Evolutionary conservation across 2,113 vertebrate genomes (phyloP), one percentile per base, ranked within the genome.

Genomic region (Nycticryphes semicollaris): DNA sequence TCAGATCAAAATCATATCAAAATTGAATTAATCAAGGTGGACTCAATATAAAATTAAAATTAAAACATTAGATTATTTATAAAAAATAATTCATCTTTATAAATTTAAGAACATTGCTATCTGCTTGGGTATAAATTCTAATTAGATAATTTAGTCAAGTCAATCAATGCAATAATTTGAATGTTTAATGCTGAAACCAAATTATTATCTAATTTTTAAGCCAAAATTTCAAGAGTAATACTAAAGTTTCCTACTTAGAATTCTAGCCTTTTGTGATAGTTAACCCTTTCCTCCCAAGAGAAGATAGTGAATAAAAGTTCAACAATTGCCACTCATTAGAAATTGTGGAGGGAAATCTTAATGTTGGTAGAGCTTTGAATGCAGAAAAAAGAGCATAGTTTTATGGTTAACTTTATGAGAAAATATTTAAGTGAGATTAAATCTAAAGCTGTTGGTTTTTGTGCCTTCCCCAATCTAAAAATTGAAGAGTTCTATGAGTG

Each of bases 41-140:
- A 51, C 30, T 89, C 51, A 74, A 83, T 93, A 88, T 62, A 87
- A 76, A 77, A 78, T 97, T 90, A 81, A 84, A 94, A 86, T 89
- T 78, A 76, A 83, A 90, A n/a, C 6, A 51, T 69, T 39, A 11
- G 19, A 77, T 81, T 94, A 92, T 80, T 84, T 90, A 72, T 63
- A 62, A 84, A 92, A 68, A 77, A 62, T 64, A 27, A 93, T 86
- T 84, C 0, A 82, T 96, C 60, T 59, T 78, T 72, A 60, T 35
- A 62, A 64, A 83, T 76, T 76, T 62, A 74, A 74, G 43, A 47
- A 75, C 39, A 74, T 89, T 86, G 8, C 18, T 48, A 28, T 79
- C 87, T 84, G 56, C 30, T 79, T 85, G 27, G 33, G 0, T 85
- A 62, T 76, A 66, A 91, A 12, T 89, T 87, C 77, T 92, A 85